These are phyloP conservation scores for Poeciliopsis prolifica DNA, from an alignment of 2,113 vertebrate species.

Conservation along the genomic window DNA sequence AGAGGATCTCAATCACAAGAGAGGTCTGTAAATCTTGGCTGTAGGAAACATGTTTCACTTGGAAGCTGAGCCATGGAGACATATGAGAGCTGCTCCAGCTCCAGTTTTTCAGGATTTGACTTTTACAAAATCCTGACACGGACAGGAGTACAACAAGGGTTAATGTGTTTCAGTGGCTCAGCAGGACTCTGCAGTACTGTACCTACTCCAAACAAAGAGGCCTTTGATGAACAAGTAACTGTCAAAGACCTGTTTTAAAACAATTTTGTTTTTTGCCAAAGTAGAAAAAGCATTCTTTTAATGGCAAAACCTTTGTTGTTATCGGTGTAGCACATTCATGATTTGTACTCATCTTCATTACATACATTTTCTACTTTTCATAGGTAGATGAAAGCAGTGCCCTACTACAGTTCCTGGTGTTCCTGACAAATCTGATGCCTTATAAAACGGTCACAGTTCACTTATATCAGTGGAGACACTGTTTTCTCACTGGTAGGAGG, in stretches of 20 bases:
- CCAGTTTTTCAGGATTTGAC: constrained; percentile 27
- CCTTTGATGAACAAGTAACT: constrained; percentile 77
- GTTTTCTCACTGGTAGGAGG: constrained; percentile 52
- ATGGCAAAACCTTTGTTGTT: constrained; percentile 56
- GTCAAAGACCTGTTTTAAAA: constrained; percentile 64
- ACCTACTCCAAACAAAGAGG: constrained; percentile 76
- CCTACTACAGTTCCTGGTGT: constrained; percentile 37
- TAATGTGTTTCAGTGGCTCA: constrained; percentile 52
- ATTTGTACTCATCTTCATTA: constrained; percentile 64
- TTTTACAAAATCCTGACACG: constrained; percentile 42
- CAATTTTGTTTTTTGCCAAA: constrained; percentile 62
- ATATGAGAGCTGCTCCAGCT: constrained; percentile 49
- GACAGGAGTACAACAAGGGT: constrained; percentile 46
- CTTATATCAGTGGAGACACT: constrained; percentile 45
- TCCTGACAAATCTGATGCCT: constrained; percentile 74
- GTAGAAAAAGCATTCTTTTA: constrained; percentile 64
- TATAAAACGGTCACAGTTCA: constrained; percentile 67
- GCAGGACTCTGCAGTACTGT: constrained; percentile 62
- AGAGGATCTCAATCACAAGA: constrained; percentile 59
- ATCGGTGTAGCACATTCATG: constrained; percentile 61
- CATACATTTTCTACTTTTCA: constrained; percentile 70
- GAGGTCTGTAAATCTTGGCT: constrained; percentile 58
- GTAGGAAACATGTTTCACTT: constrained; percentile 27
- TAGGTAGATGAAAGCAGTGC: constrained; percentile 45
- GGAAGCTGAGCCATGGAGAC: constrained; percentile 56